Evolutionary conservation across 2,888 invertebrate species (phyloP).

Genomic region (Polia nebulosa): DNA sequence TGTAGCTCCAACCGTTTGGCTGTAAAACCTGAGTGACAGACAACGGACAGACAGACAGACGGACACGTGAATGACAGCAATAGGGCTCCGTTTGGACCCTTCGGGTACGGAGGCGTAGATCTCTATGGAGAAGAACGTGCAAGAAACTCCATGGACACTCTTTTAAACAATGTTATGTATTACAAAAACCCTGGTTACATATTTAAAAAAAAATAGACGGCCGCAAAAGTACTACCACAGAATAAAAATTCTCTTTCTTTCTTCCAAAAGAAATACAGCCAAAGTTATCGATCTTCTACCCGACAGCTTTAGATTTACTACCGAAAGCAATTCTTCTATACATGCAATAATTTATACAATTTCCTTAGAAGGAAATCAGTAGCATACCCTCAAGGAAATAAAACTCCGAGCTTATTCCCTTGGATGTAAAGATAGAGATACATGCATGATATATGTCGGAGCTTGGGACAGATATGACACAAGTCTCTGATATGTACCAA

Average conservation of each 20-base stretch:
- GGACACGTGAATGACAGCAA: too few relatives aligned
- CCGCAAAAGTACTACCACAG: background rate
- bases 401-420: slow-evolving; percentile 46
- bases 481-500: slow-evolving; percentile 12
- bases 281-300: slow-evolving; percentile 27
- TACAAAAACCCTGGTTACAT: too few relatives aligned
- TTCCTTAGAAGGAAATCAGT: slow-evolving; percentile 60
- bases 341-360: slow-evolving; percentile 62
- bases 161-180: too few relatives aligned
- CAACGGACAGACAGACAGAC: too few relatives aligned
- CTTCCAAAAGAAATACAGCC: slow-evolving; percentile 35
- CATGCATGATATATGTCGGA: slow-evolving; percentile 34
- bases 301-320: slow-evolving; percentile 52
- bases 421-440: slow-evolving; percentile 19
- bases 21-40: too few relatives aligned
- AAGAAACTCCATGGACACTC: too few relatives aligned
- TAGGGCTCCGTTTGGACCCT: too few relatives aligned
- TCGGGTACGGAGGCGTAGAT: too few relatives aligned
- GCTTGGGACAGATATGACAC: slow-evolving; percentile 36
- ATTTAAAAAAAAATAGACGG: background rate
- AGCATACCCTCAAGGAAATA: slow-evolving; percentile 45
- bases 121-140: too few relatives aligned
- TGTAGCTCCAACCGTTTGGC: too few relatives aligned
- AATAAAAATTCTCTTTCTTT: slow-evolving; percentile 10
- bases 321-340: slow-evolving; percentile 51